Base-by-base conservation (phyloP, 2,888 invertebrate genomes). In the Penaeus monodon region DNA sequence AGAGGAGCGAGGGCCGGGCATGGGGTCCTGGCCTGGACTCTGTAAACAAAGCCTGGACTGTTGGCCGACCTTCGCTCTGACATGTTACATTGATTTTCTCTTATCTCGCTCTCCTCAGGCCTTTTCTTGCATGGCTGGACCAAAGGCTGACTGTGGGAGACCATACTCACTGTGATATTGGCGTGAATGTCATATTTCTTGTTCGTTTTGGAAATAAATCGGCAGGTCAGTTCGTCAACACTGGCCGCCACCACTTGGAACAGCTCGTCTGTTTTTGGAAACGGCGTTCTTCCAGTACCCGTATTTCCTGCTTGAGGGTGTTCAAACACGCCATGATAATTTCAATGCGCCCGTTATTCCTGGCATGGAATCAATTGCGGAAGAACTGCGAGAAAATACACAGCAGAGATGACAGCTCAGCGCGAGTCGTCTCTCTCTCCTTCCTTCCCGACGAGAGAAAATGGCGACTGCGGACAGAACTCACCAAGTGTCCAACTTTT, bases 171-270 rank as follows among this genome's bases (percentile, higher is more conserved):
- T 94, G 98, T 98, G 93, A 99, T 99, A 94, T 99, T 99, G 91
- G 98, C 99, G 93, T 98, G 98, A 92, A 99, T 98, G 93, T 97
- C 97, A 93, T 97, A 97, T 94, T 96, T 96, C 94, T 97, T 97
- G 92, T 97, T 98, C 94, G 95, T 96, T 94, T 95, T 96, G 93
- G 97, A 97, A 94, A 99, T 96, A 94, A 99, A 99, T 93, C 97
- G 96, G 95, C 99, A 99, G 93, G 97, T 96, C 92, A 99, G 95
- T 94, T 99, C 99, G 94, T 99, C 99, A 92, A 99, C 98, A 94
- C 98, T 98, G 92, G 99, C 99, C 93, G 97, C 96, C 94, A 98
- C 95, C 94, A 99, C 96, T 95, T 98, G 98, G 95, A 99, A 99
- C 93, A 98, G 95, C 94, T 97, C 97, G 95, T 99, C 98, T 93